Evolutionary conservation across 2,113 vertebrate species (phyloP).

Genomic region (Gallinago paraguaiae): DNA sequence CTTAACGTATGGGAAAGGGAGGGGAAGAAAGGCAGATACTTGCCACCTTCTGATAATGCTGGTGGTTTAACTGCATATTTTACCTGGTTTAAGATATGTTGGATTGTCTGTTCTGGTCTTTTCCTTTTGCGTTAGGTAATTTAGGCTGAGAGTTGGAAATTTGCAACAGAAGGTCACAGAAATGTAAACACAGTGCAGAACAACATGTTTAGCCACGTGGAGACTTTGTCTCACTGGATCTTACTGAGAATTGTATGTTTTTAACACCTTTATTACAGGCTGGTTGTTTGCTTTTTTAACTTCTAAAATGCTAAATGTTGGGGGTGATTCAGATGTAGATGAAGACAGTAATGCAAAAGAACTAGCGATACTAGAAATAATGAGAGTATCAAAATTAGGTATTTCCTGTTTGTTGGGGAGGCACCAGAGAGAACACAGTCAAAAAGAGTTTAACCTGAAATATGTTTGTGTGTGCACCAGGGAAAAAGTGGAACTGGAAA

Average conservation of each 20-base stretch:
- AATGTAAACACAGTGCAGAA: background rate
- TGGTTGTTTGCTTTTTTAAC: background rate
- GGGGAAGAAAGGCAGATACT: background rate
- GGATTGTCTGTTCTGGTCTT: background rate
- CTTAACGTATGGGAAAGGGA: background rate
- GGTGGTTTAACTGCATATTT: background rate
- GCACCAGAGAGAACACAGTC: background rate
- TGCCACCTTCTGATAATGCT: background rate
- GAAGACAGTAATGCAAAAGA: background rate
- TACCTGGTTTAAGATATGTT: background rate
- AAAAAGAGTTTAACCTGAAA: background rate
- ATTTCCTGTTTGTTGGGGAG: background rate
- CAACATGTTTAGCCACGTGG: background rate
- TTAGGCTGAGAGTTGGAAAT: background rate
- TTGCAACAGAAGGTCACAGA: background rate
- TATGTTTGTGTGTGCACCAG: background rate
- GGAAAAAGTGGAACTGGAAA: background rate
- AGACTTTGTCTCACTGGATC: background rate
- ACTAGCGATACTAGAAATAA: background rate
- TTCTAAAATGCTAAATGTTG: background rate
- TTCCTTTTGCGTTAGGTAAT: background rate
- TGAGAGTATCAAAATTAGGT: background rate
- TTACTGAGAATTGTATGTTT: background rate
- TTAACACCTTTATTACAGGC: background rate
- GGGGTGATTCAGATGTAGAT: background rate